Evolutionary conservation across 2,797 vertebrate species (phyloP).

Genomic region (Chiroxiphia lanceolata): DNA sequence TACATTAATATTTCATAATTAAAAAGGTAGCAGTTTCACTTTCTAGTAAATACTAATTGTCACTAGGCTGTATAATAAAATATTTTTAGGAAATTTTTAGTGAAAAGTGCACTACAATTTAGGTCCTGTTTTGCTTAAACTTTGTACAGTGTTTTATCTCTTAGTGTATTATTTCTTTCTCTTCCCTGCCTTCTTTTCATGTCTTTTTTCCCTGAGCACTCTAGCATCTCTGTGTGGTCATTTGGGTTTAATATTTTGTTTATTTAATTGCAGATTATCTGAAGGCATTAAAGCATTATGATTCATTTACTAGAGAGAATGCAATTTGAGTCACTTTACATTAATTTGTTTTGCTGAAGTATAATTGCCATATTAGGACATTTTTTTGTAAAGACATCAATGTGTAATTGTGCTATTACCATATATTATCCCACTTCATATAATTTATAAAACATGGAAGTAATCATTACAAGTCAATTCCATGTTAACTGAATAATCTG

Average conservation of each 20-base stretch:
- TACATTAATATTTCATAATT: conserved; percentile 4
- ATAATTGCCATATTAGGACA: conserved; percentile 21
- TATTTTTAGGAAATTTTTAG: conserved; percentile 37
- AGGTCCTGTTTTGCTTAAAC: not conserved
- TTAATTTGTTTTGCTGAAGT: conserved; percentile 34
- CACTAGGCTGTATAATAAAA: conserved; percentile 24
- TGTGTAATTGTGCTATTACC: conserved; percentile 46
- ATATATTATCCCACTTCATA: conserved; percentile 37
- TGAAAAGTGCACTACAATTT: not conserved
- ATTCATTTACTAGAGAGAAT: conserved; percentile 57
- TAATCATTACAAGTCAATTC: conserved; percentile 61
- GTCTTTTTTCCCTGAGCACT: not conserved
- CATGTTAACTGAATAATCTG: conserved; percentile 30
- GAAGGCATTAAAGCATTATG: conserved; percentile 33
- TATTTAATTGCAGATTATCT: conserved; percentile 57
- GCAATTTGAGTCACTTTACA: conserved; percentile 20
- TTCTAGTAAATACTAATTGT: conserved; percentile 30
- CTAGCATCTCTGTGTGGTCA: not conserved
- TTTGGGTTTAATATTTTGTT: conserved; percentile 36
- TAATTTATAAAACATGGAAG: conserved; percentile 63
- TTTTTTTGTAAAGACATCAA: conserved; percentile 52
- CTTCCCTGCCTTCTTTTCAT: not conserved
- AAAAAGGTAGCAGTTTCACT: not conserved
- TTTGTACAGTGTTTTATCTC: not conserved
- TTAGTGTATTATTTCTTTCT: not conserved